Conservation (phyloP, 2,113 vertebrate species). For the Bufo gargarizans region DNA sequence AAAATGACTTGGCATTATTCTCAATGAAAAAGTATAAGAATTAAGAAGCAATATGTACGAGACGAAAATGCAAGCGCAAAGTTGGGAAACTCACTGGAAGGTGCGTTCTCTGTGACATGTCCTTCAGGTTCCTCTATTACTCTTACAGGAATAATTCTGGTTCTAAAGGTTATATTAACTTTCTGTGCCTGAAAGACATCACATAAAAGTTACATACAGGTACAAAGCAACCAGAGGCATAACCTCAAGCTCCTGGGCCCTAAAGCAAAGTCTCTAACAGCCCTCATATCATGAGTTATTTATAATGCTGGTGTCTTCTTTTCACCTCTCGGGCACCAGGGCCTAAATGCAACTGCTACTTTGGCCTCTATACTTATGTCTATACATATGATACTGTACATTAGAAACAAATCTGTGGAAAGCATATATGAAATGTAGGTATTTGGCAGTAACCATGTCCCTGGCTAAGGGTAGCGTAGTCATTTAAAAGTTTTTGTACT, state of each 20-base stretch:
- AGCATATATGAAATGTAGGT: too few relatives aligned
- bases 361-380: background rate
- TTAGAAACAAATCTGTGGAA: too few relatives aligned
- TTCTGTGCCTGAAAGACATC: constrained; percentile 66
- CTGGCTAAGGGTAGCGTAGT: too few relatives aligned
- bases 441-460: too few relatives aligned
- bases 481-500: too few relatives aligned
- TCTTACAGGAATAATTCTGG: constrained; percentile 65
- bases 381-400: too few relatives aligned
- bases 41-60: too few relatives aligned
- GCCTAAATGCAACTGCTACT: background rate
- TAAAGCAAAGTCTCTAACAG: background rate
- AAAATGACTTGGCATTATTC: background rate
- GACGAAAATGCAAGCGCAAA: background rate
- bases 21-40: background rate
- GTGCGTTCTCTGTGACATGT: background rate
- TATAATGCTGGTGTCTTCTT: background rate
- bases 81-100: constrained; percentile 26
- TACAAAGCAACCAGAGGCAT: background rate
- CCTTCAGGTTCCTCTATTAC: constrained; percentile 39
- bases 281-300: background rate
- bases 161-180: constrained; percentile 68
- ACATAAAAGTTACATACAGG: background rate
- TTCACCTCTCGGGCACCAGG: background rate
- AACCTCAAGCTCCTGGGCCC: background rate